These are phyloP conservation scores for Arenaria interpres DNA, from an alignment of 2,113 vertebrate species.

Conservation along the genomic window DNA sequence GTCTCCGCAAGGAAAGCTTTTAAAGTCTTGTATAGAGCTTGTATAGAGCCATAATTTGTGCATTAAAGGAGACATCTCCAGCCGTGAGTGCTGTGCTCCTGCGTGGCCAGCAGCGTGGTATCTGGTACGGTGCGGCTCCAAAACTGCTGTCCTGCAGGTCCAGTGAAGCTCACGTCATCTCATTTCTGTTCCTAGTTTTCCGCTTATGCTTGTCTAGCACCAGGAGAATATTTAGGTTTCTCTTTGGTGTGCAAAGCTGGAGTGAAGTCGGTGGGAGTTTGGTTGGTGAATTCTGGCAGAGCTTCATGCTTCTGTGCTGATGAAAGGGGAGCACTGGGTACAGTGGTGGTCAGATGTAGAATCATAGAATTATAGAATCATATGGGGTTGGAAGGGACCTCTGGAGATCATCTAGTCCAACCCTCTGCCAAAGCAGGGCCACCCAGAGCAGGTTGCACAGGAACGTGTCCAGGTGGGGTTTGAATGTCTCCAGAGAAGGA, in stretches of 20 bases:
- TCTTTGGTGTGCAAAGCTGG: background rate
- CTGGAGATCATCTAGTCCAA: too few species aligned
- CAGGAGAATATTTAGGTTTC: background rate
- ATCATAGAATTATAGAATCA: too few species aligned
- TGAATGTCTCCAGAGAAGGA: too few species aligned
- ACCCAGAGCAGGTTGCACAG: too few species aligned
- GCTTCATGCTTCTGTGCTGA: background rate
- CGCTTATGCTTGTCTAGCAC: background rate
- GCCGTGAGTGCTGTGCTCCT: background rate
- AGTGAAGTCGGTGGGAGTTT: background rate
- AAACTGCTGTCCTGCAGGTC: background rate
- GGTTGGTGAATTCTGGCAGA: background rate
- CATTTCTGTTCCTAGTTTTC: background rate
- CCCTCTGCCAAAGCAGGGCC: too few species aligned
- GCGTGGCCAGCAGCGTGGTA: fast-evolving
- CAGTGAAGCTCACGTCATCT: background rate
- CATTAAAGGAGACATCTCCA: fast-evolving
- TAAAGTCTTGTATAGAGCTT: background rate
- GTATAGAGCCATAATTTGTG: background rate
- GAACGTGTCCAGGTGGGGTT: too few species aligned
- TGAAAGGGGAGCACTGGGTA: fast-evolving
- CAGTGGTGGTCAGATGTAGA: background rate
- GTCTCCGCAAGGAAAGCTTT: background rate
- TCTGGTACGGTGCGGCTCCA: background rate
- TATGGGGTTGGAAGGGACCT: too few species aligned